phyloP scores from a whole-genome alignment of 2,888 invertebrate species.

The Apamea sordens region DNA sequence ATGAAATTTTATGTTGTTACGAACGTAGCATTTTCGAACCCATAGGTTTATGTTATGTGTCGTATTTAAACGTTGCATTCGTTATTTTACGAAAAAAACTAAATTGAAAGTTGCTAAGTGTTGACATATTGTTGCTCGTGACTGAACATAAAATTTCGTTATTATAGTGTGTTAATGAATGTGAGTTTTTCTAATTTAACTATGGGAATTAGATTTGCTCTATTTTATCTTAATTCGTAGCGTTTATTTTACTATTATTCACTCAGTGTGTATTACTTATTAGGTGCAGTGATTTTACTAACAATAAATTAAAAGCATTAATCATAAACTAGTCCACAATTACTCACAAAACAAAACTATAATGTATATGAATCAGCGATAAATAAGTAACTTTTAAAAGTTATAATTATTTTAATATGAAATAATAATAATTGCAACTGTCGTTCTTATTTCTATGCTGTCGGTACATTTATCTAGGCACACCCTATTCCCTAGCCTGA shows the following conservation, averaged over 20 bases:
- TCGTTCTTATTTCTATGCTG: constrained; percentile 68
- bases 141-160: background rate
- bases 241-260: background rate
- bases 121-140: too few relatives aligned
- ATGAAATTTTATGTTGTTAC: too few relatives aligned
- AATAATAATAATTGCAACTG: background rate
- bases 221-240: background rate
- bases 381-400: background rate
- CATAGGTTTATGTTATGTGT: too few relatives aligned
- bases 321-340: constrained; percentile 1
- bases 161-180: background rate
- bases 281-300: background rate
- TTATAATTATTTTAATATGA: background rate
- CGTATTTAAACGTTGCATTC: too few relatives aligned
- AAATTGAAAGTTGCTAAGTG: too few relatives aligned
- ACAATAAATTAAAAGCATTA: background rate
- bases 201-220: background rate
- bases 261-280: background rate
- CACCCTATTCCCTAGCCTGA: constrained; percentile 87
- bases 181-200: background rate
- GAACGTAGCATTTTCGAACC: too few relatives aligned
- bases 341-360: constrained; percentile 2
- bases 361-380: background rate
- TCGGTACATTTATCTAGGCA: constrained; percentile 85
- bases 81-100: too few relatives aligned